Conservation (phyloP, 2,888 invertebrate species). For the Cataglyphis albicans region DNA sequence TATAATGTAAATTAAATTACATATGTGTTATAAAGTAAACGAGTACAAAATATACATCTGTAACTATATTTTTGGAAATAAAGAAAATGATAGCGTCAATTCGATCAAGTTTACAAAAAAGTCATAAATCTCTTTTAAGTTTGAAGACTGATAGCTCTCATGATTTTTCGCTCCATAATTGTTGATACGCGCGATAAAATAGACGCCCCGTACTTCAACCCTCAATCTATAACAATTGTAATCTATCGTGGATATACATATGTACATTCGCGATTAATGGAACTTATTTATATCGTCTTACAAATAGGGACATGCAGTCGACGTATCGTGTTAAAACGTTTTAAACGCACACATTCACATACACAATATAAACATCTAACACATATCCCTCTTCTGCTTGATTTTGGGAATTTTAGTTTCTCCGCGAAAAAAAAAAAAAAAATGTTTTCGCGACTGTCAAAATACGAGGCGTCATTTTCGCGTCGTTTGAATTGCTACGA, state of each 20-base stretch:
- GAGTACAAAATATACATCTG: neutral
- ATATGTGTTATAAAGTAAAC: neutral
- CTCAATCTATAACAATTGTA: slow-evolving; percentile 5
- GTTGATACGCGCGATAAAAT: slow-evolving; percentile 3
- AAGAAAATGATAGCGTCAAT: neutral
- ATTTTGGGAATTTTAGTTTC: slow-evolving; percentile 21
- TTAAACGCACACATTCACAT: slow-evolving; percentile 30
- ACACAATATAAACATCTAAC: slow-evolving; percentile 34
- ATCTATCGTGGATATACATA: slow-evolving; percentile 16
- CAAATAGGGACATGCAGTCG: slow-evolving; percentile 30
- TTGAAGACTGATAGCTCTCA: neutral
- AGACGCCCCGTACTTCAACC: slow-evolving; percentile 26
- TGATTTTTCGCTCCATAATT: slow-evolving; percentile 21
- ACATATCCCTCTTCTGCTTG: neutral
- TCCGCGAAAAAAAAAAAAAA: neutral
- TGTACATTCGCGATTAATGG: slow-evolving; percentile 26
- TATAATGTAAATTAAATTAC: neutral
- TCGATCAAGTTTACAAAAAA: neutral
- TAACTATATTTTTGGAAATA: neutral
- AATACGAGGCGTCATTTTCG: slow-evolving; percentile 34
- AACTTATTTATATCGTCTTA: neutral
- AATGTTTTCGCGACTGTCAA: neutral
- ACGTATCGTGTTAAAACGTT: slow-evolving; percentile 26
- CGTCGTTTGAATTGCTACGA: slow-evolving; percentile 5
- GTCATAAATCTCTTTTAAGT: neutral